These are phyloP conservation scores for Habroteleia sp. DNA, from an alignment of 2,888 invertebrate genomes.

Conservation along the genomic window DNA sequence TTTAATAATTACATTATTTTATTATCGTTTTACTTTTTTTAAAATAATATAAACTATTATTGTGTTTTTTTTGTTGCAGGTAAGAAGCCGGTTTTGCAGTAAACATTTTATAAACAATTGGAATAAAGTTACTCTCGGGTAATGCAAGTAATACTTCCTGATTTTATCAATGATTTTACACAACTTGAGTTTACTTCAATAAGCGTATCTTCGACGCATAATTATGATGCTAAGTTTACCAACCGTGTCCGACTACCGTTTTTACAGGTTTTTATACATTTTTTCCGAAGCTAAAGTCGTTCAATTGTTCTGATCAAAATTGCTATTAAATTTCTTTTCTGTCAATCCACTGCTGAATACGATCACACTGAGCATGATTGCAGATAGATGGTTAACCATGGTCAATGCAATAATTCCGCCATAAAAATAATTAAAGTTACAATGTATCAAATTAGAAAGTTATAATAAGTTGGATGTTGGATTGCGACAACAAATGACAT, in stretches of 20 bases:
- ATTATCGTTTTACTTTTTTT: too few relatives aligned
- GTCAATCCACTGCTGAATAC: background rate
- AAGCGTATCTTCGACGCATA: slow-evolving; percentile 40
- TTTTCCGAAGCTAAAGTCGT: slow-evolving; percentile 5
- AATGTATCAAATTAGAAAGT: background rate
- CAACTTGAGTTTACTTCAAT: slow-evolving; percentile 30
- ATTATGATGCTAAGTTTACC: slow-evolving; percentile 25
- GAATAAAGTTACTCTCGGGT: background rate
- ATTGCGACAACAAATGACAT: slow-evolving; percentile 35
- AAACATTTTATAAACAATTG: background rate
- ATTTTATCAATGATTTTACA: slow-evolving; percentile 26
- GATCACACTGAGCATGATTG: background rate
- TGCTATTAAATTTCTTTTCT: background rate
- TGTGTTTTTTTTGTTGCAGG: slow-evolving; percentile 38
- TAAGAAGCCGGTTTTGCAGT: slow-evolving; percentile 19
- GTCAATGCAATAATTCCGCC: background rate
- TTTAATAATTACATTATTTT: too few relatives aligned
- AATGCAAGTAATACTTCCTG: slow-evolving; percentile 10
- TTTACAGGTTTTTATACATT: slow-evolving; percentile 19
- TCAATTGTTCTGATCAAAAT: slow-evolving; percentile 1
- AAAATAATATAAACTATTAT: background rate
- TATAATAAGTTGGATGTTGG: background rate
- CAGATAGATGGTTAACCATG: background rate
- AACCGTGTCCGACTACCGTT: slow-evolving; percentile 49
- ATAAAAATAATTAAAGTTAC: slow-evolving; percentile 2